These are phyloP conservation scores for Sander lucioperca DNA, from an alignment of 2,113 vertebrate genomes.

Conservation along the genomic window DNA sequence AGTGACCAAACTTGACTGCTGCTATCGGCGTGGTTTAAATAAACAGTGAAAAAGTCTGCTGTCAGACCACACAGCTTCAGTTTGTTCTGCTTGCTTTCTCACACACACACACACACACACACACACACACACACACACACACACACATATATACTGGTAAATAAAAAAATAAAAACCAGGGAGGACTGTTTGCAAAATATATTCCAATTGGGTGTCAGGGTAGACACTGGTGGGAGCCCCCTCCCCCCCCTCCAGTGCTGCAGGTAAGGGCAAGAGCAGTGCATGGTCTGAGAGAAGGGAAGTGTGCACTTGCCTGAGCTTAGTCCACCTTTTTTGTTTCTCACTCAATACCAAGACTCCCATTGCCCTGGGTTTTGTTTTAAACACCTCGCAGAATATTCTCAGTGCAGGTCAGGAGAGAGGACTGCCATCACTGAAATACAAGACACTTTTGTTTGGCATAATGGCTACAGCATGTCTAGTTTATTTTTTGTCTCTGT, in stretches of 20 bases:
- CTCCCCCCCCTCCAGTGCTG: neutral
- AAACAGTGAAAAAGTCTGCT: neutral
- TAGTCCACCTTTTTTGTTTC: constrained; percentile 28
- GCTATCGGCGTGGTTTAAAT: neutral
- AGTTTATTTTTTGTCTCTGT: neutral
- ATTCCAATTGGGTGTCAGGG: constrained; percentile 19
- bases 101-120: neutral
- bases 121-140: neutral
- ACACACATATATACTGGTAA: too few species aligned
- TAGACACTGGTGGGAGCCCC: constrained; percentile 2
- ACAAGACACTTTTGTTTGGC: neutral
- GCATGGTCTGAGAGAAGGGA: neutral
- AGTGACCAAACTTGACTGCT: constrained; percentile 1
- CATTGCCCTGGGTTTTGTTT: constrained; percentile 55
- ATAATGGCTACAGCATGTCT: neutral
- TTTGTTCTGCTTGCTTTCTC: neutral
- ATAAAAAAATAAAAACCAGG: too few species aligned
- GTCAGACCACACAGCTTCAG: neutral
- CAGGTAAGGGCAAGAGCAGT: neutral
- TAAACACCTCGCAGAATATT: neutral
- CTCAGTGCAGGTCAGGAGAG: neutral
- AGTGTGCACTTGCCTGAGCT: constrained; percentile 8
- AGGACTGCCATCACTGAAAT: neutral
- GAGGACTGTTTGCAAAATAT: constrained; percentile 43
- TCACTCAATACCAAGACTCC: neutral